A percentile compares a stretch with the other conserved stretches of the same genome.
phyloP scores from a whole-genome alignment of 2,888 invertebrate genomes.

The Dexiosoma caninum region DNA sequence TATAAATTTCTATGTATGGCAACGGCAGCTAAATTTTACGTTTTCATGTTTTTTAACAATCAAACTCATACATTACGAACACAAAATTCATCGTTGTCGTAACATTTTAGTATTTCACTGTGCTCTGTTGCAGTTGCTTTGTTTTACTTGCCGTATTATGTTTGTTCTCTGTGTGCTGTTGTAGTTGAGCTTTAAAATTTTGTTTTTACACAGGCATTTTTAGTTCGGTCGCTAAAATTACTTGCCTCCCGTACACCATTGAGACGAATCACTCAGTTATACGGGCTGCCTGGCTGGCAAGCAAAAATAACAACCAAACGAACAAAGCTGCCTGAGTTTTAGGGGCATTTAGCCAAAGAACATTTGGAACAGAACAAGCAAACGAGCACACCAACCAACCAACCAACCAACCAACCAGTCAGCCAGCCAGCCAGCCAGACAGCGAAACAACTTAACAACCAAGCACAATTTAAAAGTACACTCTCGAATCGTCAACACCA shows the following conservation, averaged over 20 bases:
- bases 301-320: constrained; percentile 64
- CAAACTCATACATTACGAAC: constrained; percentile 26
- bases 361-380: constrained; percentile 46
- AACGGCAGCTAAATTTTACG: constrained; percentile 28
- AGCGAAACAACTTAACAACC: constrained; percentile 26
- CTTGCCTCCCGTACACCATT: constrained; percentile 74
- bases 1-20: constrained; percentile 2
- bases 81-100: constrained; percentile 45
- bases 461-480: constrained; percentile 17
- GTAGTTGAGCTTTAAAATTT: constrained; percentile 51
- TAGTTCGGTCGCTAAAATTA: constrained; percentile 73
- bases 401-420: too few species aligned
- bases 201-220: constrained; percentile 55
- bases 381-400: constrained; percentile 38
- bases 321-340: constrained; percentile 53
- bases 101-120: constrained; percentile 50
- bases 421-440: not conserved
- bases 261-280: constrained; percentile 61
- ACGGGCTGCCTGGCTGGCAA: constrained; percentile 40
- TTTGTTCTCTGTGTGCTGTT: constrained; percentile 47
- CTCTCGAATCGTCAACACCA: constrained; percentile 50
- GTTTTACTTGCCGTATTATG: constrained; percentile 22
- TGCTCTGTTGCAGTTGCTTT: not conserved
- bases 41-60: constrained; percentile 32
- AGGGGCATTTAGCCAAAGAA: constrained; percentile 48